Evolutionary conservation across 2,113 vertebrate species (phyloP).

Genomic region (Morone chrysops): DNA sequence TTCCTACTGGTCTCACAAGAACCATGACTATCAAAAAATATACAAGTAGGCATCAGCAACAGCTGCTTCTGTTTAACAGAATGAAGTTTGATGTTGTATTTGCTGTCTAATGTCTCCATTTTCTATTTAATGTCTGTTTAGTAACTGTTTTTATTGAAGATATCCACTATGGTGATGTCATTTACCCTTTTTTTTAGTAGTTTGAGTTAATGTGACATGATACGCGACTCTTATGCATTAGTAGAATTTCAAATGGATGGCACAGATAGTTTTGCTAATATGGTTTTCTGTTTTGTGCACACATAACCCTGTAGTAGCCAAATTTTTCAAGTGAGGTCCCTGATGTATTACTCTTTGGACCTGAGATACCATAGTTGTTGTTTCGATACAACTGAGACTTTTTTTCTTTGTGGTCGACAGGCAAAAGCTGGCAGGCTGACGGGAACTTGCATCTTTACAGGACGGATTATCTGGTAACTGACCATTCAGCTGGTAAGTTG

Average conservation of each 20-base stretch:
- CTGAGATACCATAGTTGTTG: not conserved
- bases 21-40: conserved; percentile 1
- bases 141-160: not conserved
- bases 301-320: not conserved
- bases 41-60: not conserved
- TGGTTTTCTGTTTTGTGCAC: not conserved
- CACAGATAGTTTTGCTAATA: not conserved
- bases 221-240: too few species aligned
- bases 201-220: not conserved
- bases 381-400: not conserved
- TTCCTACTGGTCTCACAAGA: not conserved
- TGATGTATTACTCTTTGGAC: not conserved
- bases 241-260: not conserved
- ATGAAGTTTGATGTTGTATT: not conserved
- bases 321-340: not conserved
- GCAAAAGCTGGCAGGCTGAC: conserved; percentile 99
- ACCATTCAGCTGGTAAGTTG: conserved; percentile 99
- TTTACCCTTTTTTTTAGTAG: not conserved
- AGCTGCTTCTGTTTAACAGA: conserved; percentile 3
- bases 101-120: not conserved
- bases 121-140: not conserved
- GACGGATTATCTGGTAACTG: conserved; percentile 99
- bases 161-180: not conserved
- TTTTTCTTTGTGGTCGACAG: conserved; percentile 74
- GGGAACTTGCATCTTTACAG: conserved; percentile 90